Conservation (phyloP, 2,888 invertebrate species). For the Stenichneumon culpator region DNA sequence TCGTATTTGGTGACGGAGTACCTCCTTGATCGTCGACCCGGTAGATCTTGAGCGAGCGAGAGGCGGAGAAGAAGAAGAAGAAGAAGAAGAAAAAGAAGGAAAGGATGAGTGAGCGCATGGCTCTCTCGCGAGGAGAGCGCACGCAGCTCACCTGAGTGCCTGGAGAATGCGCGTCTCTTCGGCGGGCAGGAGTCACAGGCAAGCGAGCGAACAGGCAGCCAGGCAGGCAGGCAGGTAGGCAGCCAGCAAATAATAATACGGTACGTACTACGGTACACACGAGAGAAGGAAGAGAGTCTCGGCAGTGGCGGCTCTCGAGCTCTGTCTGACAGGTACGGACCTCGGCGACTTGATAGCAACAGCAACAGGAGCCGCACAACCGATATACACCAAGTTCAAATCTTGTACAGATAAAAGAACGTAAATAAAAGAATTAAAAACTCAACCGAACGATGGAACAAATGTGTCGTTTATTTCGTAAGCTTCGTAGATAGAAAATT, state of each 20-base stretch:
- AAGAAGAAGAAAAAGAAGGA: conserved; percentile 41
- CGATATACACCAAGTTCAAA: conserved; percentile 9
- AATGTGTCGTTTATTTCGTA: background rate
- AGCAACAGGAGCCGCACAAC: conserved; percentile 30
- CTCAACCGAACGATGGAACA: background rate
- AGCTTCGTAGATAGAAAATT: background rate
- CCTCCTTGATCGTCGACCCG: conserved; percentile 46
- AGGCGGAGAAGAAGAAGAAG: conserved; percentile 13
- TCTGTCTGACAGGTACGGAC: conserved; percentile 58
- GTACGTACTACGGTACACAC: conserved; percentile 73
- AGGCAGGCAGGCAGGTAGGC: conserved; percentile 33
- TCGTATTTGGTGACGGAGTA: conserved; percentile 23
- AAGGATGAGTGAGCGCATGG: conserved; percentile 58
- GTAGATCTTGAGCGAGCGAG: conserved; percentile 49
- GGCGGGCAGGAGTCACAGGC: conserved; percentile 50
- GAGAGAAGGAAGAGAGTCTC: conserved; percentile 66
- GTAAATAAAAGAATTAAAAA: background rate
- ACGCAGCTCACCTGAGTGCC: conserved; percentile 72
- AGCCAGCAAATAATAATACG: conserved; percentile 70
- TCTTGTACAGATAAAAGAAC: background rate
- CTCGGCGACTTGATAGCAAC: conserved; percentile 59
- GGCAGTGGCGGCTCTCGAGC: conserved; percentile 61
- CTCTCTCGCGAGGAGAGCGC: conserved; percentile 62
- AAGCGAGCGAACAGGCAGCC: conserved; percentile 49
- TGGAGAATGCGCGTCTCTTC: conserved; percentile 70